Conservation (phyloP, 2,888 invertebrate genomes). For the Luperina nickerlii region DNA sequence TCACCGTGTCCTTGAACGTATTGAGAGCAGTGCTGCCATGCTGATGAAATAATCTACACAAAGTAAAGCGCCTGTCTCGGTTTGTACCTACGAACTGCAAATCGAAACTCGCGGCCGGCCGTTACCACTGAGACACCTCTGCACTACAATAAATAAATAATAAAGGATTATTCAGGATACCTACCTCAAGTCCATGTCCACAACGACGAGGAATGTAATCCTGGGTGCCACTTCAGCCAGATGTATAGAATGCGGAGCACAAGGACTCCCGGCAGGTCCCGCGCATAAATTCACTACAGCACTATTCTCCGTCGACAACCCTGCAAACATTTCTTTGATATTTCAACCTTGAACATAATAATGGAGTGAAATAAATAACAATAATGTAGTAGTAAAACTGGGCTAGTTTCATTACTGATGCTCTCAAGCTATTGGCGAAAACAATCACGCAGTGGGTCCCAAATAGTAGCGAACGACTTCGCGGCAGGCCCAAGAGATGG, state of each 20-base stretch:
- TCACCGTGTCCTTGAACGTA: too few relatives aligned
- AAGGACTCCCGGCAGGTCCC: slow-evolving; percentile 76
- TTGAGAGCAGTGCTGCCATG: too few relatives aligned
- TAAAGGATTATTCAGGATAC: neutral
- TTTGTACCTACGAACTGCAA: too few relatives aligned
- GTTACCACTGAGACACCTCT: too few relatives aligned
- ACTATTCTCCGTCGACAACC: slow-evolving; percentile 86
- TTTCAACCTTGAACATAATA: neutral
- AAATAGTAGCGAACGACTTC: neutral
- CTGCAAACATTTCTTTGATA: slow-evolving; percentile 63
- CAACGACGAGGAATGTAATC: slow-evolving; percentile 78
- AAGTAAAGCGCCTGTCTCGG: too few relatives aligned
- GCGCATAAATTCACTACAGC: slow-evolving; percentile 83
- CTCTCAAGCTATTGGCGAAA: neutral
- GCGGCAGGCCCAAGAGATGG: neutral
- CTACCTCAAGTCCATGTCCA: slow-evolving; percentile 84
- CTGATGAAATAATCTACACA: too few relatives aligned
- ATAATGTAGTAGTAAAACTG: neutral
- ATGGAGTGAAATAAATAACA: neutral
- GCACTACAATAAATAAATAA: neutral
- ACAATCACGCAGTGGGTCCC: neutral
- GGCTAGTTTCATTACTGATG: neutral
- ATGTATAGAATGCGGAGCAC: slow-evolving; percentile 85
- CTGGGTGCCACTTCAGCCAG: slow-evolving; percentile 82
- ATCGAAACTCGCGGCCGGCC: too few relatives aligned